A percentile compares a stretch with the other conserved stretches of the same genome.
These are phyloP conservation scores for Diorhabda carinulata DNA, from an alignment of 1,140 invertebrate genomes.

Conservation along the genomic window DNA sequence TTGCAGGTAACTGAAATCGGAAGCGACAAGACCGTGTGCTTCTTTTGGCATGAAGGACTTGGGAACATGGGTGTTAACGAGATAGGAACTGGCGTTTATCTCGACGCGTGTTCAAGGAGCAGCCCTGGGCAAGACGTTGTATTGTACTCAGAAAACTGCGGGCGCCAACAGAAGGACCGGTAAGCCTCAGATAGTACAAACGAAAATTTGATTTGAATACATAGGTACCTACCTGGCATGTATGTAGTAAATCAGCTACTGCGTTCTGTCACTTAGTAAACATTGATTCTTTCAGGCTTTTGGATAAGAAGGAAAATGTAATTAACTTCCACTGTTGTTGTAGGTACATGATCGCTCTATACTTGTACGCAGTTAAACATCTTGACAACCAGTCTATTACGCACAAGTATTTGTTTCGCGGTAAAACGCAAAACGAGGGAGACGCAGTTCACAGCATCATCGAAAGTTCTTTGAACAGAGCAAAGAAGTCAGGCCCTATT, in stretches of 20 bases:
- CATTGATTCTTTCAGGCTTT: too few species aligned
- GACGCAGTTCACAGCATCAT: slow-evolving; percentile 44
- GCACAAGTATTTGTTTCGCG: slow-evolving; percentile 41
- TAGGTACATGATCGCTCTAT: slow-evolving; percentile 27
- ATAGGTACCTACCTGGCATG: too few species aligned
- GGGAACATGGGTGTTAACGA: slow-evolving; percentile 47
- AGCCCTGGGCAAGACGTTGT: slow-evolving; percentile 33
- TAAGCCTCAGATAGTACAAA: too few species aligned
- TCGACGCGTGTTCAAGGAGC: slow-evolving; percentile 27
- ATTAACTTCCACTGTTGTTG: too few species aligned
- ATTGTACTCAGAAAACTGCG: slow-evolving; percentile 46
- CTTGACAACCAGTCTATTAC: slow-evolving; percentile 30
- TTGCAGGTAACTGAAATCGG: slow-evolving; percentile 24
- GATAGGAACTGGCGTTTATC: slow-evolving; percentile 46
- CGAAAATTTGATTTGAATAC: too few species aligned
- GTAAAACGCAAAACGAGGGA: slow-evolving; percentile 46
- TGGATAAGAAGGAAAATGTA: too few species aligned
- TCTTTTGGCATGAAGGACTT: slow-evolving; percentile 49
- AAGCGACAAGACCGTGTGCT: slow-evolving; percentile 41
- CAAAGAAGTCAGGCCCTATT: slow-evolving; percentile 35
- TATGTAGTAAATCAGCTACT: too few species aligned
- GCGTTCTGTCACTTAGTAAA: too few species aligned
- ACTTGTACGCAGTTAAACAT: slow-evolving; percentile 31
- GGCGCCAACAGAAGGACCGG: slow-evolving; percentile 46
- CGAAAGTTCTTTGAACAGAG: slow-evolving; percentile 41